Evolutionary conservation across 2,888 invertebrate genomes (phyloP).

Genomic region (Pemphredon lugubris): DNA sequence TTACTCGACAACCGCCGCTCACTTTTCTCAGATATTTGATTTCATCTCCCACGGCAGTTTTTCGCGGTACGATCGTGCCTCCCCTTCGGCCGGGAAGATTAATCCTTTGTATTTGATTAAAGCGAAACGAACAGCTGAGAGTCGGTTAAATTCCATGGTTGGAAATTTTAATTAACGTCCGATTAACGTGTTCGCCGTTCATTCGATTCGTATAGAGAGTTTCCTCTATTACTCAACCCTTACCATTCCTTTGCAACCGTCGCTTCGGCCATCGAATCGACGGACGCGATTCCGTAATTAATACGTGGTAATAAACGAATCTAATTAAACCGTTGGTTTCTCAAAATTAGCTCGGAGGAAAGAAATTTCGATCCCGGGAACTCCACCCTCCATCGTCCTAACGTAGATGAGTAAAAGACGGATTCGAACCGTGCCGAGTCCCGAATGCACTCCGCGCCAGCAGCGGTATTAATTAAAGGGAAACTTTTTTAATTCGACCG

Average conservation of each 20-base stretch:
- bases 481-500: constrained; percentile 70
- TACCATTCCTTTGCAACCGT: no score
- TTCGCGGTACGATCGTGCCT: neutral
- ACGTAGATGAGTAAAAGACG: constrained; percentile 11
- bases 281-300: constrained; percentile 9
- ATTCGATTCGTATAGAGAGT: no score
- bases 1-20: neutral
- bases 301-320: neutral
- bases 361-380: constrained; percentile 37
- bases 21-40: constrained; percentile 19
- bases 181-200: neutral
- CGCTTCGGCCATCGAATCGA: neutral
- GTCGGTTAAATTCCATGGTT: no score
- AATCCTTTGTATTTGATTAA: no score
- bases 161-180: neutral
- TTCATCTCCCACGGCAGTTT: neutral
- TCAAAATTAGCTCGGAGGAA: constrained; percentile 37
- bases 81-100: no score
- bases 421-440: neutral
- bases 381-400: constrained; percentile 1
- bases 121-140: no score
- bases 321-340: constrained; percentile 47
- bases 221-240: no score
- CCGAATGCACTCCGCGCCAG: constrained; percentile 45
- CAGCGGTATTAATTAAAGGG: constrained; percentile 68